Evolutionary conservation across 2,113 vertebrate genomes (phyloP).

Genomic region (Pterocles burchelli): DNA sequence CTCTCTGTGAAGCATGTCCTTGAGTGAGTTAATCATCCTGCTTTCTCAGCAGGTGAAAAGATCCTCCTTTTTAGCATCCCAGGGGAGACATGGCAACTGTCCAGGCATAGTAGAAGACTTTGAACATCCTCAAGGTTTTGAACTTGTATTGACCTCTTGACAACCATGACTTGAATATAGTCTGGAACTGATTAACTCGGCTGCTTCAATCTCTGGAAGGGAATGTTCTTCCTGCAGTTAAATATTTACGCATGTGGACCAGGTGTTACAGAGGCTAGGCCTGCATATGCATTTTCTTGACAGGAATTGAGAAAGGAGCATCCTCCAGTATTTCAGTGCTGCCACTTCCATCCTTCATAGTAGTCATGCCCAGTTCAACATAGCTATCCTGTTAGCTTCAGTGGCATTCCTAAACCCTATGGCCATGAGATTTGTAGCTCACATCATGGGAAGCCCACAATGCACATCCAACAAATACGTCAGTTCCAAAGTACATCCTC

Average conservation of each 20-base stretch:
- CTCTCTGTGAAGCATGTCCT: not conserved
- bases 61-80: not conserved
- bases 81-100: not conserved
- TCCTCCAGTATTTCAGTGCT: not conserved
- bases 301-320: not conserved
- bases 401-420: not conserved
- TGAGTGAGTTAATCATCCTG: not conserved
- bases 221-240: slow-evolving; percentile 65
- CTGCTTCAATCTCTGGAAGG: slow-evolving; percentile 26
- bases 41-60: not conserved
- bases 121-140: slow-evolving; percentile 40
- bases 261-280: not conserved
- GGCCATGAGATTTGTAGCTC: not conserved
- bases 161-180: not conserved
- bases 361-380: not conserved
- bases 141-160: slow-evolving; percentile 43
- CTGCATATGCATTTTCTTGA: not conserved
- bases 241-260: slow-evolving; percentile 60
- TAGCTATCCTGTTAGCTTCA: not conserved
- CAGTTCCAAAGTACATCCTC: not conserved
- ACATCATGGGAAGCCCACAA: fast-evolving
- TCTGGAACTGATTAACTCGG: slow-evolving; percentile 62
- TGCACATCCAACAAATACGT: not conserved
- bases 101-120: not conserved
- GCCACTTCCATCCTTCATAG: not conserved